Base-by-base conservation (phyloP, 1,140 invertebrate species). In the Procambarus virginalis region DNA sequence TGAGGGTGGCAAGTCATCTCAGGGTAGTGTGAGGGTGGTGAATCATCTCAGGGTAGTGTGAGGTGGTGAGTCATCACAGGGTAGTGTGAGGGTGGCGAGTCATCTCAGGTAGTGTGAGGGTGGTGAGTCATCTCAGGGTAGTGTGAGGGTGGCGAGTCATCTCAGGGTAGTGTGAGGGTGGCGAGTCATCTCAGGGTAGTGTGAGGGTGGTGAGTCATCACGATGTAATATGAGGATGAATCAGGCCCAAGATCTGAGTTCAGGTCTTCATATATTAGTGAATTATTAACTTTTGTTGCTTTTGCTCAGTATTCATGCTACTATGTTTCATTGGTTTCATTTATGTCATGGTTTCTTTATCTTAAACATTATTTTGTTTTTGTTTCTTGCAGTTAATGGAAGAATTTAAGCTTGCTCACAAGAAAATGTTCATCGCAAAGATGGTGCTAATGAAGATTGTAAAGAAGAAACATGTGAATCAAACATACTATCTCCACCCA, bases 331-430 rank as follows among this genome's bases (percentile, higher is more conserved):
- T 14, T 64, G 10, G 60, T 64, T 64, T 64, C 4, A 4, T 4
- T 12, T 14, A 64, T 64, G 12, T 64, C 60, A 14, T 20, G 4
- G 4, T 64, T 17, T 20, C 4, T 14, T 64, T 17, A 64, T 17
- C 4, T 64, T 12, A 64, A 9, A 1, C 8, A 4, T 64, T 64
- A 64, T 5, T 12, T 17, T 5, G 1, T 17, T 17, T 64, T 84
- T 81, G 49, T 55, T 79, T 64, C 64, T 80, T 78, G 89, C 95
- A 97, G 93, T 93, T 98, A 78, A 97, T 98, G 96, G 96, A 97
- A 94, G 97, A 98, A 94, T 97, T 98, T 93, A 97, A 97, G 93
- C 96, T 96, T 93, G 97, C 96, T 2, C 97, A 97, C 93, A 95
- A 96, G 91, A 96, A 96, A 94, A 97, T 97, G 97, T 97, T 97